A percentile compares a stretch with the other conserved stretches of the same genome.
These are phyloP conservation scores for Euplexia lucipara DNA, from an alignment of 2,888 invertebrate species.

Conservation along the genomic window DNA sequence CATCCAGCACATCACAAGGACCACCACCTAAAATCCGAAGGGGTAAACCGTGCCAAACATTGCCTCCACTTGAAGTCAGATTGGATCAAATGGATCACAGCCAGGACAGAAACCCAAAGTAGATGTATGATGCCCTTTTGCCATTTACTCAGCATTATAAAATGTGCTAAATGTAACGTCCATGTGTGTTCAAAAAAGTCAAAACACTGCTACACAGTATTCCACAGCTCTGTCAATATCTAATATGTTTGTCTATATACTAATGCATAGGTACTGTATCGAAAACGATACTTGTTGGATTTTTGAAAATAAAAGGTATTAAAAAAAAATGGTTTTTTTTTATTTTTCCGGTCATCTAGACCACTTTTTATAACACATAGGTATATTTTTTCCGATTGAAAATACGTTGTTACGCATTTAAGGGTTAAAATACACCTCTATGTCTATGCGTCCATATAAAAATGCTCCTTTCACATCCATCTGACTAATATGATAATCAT, in stretches of 20 bases:
- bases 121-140: constrained; percentile 41
- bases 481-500: too few species aligned
- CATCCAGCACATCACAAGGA: constrained; percentile 34
- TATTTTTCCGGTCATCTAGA: constrained; percentile 2
- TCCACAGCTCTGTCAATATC: constrained; percentile 9
- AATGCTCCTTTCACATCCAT: too few species aligned
- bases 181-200: constrained; percentile 17
- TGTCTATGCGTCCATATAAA: too few species aligned
- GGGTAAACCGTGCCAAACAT: constrained; percentile 55
- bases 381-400: too few species aligned
- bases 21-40: constrained; percentile 57
- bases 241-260: too few species aligned
- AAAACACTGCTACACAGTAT: constrained; percentile 18
- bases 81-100: constrained; percentile 57
- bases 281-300: too few species aligned
- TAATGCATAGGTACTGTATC: too few species aligned
- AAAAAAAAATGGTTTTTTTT: neutral
- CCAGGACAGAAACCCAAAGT: constrained; percentile 54
- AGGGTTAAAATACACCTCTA: too few species aligned
- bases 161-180: constrained; percentile 22
- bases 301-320: too few species aligned
- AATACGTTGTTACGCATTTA: too few species aligned
- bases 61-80: constrained; percentile 54
- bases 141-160: constrained; percentile 25
- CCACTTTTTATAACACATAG: neutral